Evolutionary conservation across 2,113 vertebrate species (phyloP), one percentile per base, ranked within the genome.

Genomic region (Siphamia tubifer): DNA sequence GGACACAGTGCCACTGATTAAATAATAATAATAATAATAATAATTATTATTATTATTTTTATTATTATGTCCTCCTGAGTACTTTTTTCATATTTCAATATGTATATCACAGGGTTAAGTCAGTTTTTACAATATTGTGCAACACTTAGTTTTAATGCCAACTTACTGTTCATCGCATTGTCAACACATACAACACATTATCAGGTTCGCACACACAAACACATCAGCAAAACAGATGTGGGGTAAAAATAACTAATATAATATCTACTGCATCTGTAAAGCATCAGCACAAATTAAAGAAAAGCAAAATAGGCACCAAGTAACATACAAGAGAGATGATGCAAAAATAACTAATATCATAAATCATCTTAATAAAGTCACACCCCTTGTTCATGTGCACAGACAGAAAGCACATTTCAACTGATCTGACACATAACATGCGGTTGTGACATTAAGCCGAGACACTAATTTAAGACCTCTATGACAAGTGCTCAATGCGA

Each of bases 391-490:
- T 23, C 31, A 43, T 53, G 27, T 15, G 25, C 51, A 21, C 24
- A 51, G 20, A 60, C 15, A 8, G 8, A 4, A 38, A 2, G 21
- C 31, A 39, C 35, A 11, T 13, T 44, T 30, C 27, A 36, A n/a
- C 12, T 30, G 42, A 66, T 49, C 24, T 38, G 68, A 58, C 30
- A 76, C 47, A 25, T 52, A 27, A 68, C 60, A 53, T 23, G 45
- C 28, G 44, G 58, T 48, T 48, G 27, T 21, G 36, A 67, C 60
- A 56, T 65, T 45, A 74, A 68, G 57, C 60, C 4, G 20, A 64
- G 61, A 19, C 16, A 16, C 51, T 69, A 49, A 82, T 76, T 75
- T 57, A 63, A 62, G 40, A 45, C 34, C 40, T 32, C 28, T 30
- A 56, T 51, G 56, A 39, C 74, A 21, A 44, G 11, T 19, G 44